phyloP scores from a whole-genome alignment of 2,797 vertebrate species.

The Microtus obscurus region DNA sequence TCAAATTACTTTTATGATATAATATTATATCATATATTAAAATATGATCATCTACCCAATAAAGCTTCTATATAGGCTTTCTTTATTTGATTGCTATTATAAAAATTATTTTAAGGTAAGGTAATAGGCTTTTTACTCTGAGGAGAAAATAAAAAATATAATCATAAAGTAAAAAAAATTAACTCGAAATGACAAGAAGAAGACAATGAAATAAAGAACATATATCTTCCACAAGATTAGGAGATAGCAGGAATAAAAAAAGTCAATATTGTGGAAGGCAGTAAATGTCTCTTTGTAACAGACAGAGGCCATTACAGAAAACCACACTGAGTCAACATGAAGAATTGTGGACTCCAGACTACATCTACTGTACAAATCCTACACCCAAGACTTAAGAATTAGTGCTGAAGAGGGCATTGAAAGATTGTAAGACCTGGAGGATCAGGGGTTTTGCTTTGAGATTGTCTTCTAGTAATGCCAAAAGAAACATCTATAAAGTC shows the following conservation, averaged over 20 bases:
- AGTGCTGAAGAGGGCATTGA: no score
- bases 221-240: no score
- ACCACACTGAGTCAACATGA: no score
- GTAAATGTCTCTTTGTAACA: no score
- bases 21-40: background rate
- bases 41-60: background rate
- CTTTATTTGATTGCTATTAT: background rate
- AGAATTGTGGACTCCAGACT: no score
- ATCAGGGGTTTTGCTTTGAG: no score
- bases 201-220: background rate
- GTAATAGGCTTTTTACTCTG: background rate
- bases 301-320: no score
- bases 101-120: background rate
- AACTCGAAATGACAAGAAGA: background rate
- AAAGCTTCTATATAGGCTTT: background rate
- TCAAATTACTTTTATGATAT: background rate
- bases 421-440: no score
- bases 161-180: background rate
- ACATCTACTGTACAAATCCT: no score
- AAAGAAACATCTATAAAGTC: no score
- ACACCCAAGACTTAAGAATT: no score
- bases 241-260: background rate
- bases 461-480: no score
- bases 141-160: background rate
- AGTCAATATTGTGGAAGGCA: background rate